Percentiles rank a stretch among this genome's conserved stretches.
Evolutionary conservation across 2,888 invertebrate genomes (phyloP).

Genomic region (Hemistola chrysoprasaria): DNA sequence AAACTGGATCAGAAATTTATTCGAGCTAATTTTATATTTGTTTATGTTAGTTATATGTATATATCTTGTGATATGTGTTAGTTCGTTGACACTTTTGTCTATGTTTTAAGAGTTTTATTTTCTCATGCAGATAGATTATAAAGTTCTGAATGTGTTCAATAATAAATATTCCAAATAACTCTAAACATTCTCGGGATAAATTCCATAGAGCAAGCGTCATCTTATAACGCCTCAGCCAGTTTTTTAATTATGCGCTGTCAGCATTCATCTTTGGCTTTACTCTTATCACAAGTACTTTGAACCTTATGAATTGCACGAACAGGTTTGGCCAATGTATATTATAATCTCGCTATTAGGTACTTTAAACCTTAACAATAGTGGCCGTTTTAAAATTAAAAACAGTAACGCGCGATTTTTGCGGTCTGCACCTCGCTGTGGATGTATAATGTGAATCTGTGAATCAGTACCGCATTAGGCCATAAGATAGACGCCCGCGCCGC

Average conservation of each 20-base stretch:
- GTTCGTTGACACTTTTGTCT: no score
- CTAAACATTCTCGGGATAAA: conserved; percentile 40
- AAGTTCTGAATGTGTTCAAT: no score
- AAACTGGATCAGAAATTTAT: no score
- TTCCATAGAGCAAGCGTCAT: conserved; percentile 60
- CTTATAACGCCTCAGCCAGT: conserved; percentile 48
- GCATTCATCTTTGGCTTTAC: conserved; percentile 42
- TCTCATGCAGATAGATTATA: no score
- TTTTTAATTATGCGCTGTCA: conserved; percentile 57
- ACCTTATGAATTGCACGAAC: conserved; percentile 18
- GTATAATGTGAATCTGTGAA: conserved; percentile 61
- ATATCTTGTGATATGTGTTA: no score
- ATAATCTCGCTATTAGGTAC: conserved; percentile 18
- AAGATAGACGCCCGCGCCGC: conserved; percentile 74
- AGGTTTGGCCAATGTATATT: conserved; percentile 25
- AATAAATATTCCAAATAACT: no score
- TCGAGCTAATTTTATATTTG: no score
- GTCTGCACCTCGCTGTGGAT: conserved; percentile 47
- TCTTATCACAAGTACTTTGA: conserved; percentile 35
- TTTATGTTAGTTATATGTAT: no score
- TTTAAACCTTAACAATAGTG: no score
- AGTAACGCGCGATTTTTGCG: conserved; percentile 64
- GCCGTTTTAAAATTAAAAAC: no score
- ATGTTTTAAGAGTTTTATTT: no score
- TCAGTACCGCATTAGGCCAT: conserved; percentile 77